A percentile compares a stretch with the other conserved stretches of the same genome.
phyloP scores from a whole-genome alignment of 2,113 vertebrate species.

The Melanotaenia duboulayi region DNA sequence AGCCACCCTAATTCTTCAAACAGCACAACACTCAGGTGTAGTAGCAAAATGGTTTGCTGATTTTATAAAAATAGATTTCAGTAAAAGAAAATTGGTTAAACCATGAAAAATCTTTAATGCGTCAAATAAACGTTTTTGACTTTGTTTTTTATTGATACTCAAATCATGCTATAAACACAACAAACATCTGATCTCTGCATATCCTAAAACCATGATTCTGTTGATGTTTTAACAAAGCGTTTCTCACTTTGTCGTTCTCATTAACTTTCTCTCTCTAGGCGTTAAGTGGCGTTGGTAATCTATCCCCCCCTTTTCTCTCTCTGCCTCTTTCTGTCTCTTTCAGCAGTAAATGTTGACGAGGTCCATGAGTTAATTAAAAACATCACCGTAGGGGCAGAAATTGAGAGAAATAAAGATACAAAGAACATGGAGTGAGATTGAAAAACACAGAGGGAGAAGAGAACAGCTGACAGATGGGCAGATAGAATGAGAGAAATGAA shows the following conservation, averaged over 20 bases:
- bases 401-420: constrained; percentile 30
- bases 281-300: constrained; percentile 54
- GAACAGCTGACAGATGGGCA: constrained; percentile 45
- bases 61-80: neutral
- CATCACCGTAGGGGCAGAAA: constrained; percentile 46
- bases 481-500: constrained; percentile 1
- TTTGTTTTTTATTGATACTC: constrained; percentile 9
- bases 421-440: constrained; percentile 27
- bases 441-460: constrained; percentile 39
- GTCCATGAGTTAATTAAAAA: constrained; percentile 78
- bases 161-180: constrained; percentile 21
- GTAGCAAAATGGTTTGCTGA: neutral
- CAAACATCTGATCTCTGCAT: constrained; percentile 19
- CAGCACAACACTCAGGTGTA: neutral
- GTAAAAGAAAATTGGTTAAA: neutral
- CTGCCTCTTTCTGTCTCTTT: constrained; percentile 39
- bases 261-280: constrained; percentile 19
- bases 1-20: neutral
- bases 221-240: constrained; percentile 32
- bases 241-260: constrained; percentile 13
- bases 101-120: neutral
- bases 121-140: neutral
- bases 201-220: constrained; percentile 29
- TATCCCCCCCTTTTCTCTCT: neutral
- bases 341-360: constrained; percentile 67